These are phyloP conservation scores for Cryptoblepharus egeriae DNA, from an alignment of 2,797 vertebrate genomes.

Conservation along the genomic window DNA sequence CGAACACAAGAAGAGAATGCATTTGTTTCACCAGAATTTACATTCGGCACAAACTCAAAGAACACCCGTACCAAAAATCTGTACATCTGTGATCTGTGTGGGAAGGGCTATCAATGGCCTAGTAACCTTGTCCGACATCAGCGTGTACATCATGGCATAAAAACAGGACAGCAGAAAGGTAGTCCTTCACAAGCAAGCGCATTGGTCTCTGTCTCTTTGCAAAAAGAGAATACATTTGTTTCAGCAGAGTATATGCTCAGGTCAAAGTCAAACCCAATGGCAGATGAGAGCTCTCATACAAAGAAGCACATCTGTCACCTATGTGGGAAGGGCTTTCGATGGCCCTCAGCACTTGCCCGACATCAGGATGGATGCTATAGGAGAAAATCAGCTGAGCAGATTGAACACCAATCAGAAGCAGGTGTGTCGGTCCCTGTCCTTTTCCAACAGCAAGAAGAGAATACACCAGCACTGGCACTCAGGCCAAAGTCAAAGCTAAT, in stretches of 20 bases:
- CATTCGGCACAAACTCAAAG: not conserved
- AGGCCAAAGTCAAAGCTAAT: not conserved
- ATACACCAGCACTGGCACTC: not conserved
- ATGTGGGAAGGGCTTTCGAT: too few relatives aligned
- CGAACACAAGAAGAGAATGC: not conserved
- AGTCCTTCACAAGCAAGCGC: too few relatives aligned
- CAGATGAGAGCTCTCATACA: not conserved
- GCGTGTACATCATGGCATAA: not conserved
- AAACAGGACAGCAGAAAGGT: not conserved
- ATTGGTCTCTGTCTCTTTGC: not conserved
- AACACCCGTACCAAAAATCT: too few relatives aligned
- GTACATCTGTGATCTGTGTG: too few relatives aligned
- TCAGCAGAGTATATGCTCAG: not conserved
- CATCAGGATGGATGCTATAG: too few relatives aligned
- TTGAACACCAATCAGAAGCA: not conserved
- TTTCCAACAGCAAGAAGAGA: not conserved
- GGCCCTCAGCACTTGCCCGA: too few relatives aligned
- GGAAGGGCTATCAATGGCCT: slow-evolving; percentile 3
- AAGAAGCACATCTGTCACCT: not conserved
- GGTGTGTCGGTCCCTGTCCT: not conserved
- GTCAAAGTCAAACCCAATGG: not conserved
- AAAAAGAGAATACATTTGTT: too few relatives aligned
- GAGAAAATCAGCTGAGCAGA: too few relatives aligned
- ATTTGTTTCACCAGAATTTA: not conserved
- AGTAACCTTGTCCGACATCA: not conserved